Conservation (phyloP, 1,140 invertebrate genomes). For the Neotoxoptera formosana region DNA sequence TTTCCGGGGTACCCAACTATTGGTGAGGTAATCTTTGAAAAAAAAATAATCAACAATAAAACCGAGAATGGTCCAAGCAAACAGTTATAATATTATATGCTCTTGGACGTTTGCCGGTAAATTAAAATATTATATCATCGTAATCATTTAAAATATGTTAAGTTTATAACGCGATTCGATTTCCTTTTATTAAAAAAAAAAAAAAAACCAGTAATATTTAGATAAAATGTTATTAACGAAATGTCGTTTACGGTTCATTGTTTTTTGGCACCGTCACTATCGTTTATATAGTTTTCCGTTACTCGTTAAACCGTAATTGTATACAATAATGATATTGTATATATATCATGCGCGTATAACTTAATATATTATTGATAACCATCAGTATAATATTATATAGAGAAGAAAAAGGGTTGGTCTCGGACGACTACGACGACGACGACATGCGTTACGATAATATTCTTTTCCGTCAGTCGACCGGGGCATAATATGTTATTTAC, state of each 20-base stretch:
- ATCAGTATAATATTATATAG: background rate
- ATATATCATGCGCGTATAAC: background rate
- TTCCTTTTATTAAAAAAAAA: background rate
- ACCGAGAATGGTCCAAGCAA: background rate
- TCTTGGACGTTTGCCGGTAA: background rate
- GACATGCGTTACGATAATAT: background rate
- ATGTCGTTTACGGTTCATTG: background rate
- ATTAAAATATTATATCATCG: background rate
- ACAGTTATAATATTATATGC: background rate
- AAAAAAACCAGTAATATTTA: background rate
- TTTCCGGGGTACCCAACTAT: background rate
- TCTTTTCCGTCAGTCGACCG: background rate
- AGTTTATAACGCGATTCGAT: background rate
- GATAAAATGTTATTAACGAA: background rate
- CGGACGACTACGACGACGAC: background rate
- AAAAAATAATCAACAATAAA: background rate
- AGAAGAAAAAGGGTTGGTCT: background rate
- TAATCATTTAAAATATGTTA: background rate
- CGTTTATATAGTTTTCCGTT: background rate
- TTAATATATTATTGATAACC: background rate
- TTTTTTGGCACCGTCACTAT: background rate
- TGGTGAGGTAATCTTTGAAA: background rate
- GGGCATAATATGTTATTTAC: too few relatives aligned
- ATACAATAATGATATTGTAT: background rate
- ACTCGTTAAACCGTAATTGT: background rate